Percentiles rank a stretch among this genome's conserved stretches.
phyloP scores from a whole-genome alignment of 2,888 invertebrate genomes.

The Chymomyza procnemis region DNA sequence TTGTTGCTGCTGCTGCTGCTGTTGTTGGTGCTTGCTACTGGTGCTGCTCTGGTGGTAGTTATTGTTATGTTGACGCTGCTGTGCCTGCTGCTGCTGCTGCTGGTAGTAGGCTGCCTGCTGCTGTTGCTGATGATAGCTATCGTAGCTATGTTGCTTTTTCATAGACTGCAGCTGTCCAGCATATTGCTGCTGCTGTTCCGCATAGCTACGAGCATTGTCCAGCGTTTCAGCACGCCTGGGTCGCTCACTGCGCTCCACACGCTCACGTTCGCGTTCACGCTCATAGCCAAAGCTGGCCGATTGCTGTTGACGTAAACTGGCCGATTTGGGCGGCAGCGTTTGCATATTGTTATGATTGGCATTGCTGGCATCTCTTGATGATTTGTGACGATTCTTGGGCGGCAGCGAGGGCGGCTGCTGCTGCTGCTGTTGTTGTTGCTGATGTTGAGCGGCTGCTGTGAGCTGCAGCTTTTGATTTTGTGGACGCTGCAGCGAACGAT shows the following conservation, averaged over 20 bases:
- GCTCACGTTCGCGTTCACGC: slow-evolving; percentile 65
- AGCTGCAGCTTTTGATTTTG: slow-evolving; percentile 72
- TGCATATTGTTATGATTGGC: slow-evolving; percentile 70
- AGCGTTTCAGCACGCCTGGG: slow-evolving; percentile 73
- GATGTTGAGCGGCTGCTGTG: slow-evolving; percentile 40
- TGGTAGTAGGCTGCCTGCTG: slow-evolving; percentile 51
- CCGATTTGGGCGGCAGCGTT: slow-evolving; percentile 77
- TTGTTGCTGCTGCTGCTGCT: slow-evolving; percentile 54
- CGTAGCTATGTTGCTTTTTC: slow-evolving; percentile 75
- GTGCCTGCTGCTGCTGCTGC: slow-evolving; percentile 51
- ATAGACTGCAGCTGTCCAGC: slow-evolving; percentile 51
- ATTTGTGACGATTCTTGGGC: slow-evolving; percentile 78
- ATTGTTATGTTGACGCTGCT: slow-evolving; percentile 51
- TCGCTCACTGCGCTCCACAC: slow-evolving; percentile 64
- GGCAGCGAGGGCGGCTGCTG: slow-evolving; percentile 78
- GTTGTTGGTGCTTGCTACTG: slow-evolving; percentile 59
- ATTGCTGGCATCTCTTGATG: slow-evolving; percentile 68
- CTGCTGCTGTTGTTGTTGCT: slow-evolving; percentile 67
- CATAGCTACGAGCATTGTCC: slow-evolving; percentile 74
- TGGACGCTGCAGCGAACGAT: slow-evolving; percentile 82
- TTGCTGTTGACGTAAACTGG: slow-evolving; percentile 74
- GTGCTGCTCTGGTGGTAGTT: slow-evolving; percentile 22
- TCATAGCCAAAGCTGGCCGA: slow-evolving; percentile 69
- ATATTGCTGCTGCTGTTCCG: slow-evolving; percentile 69
- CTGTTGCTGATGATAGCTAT: slow-evolving; percentile 70